Evolutionary conservation across 2,797 vertebrate genomes (phyloP), one percentile per base, ranked within the genome.

Genomic region (Eulemur albifrons): DNA sequence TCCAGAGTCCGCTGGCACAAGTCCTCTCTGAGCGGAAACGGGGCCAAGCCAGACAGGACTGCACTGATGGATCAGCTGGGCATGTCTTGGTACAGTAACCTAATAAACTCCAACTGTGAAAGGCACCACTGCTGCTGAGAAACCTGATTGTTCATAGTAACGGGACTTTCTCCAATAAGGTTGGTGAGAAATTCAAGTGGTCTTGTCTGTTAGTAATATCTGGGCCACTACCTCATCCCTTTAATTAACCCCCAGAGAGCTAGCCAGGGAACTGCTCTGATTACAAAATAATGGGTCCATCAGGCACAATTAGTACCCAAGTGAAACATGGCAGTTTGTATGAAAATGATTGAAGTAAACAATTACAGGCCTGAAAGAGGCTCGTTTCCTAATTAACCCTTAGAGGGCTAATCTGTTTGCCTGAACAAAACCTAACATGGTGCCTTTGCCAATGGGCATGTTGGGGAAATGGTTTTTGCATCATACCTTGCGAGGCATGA

Each of bases 231-330:
- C 95, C 97, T 98, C 94, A 98, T 98, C 93, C 88, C 73, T 98
- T 97, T 99, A 99, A 99, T 99, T 99, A 99, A 99, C 98, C 99
- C 98, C 98, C 57, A 27, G 99, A 98, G 99, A 98, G 97, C 98
- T 97, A 69, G 88, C 93, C 97, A 97, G 98, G 98, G 97, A 93
- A 75, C 98, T 98, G 98, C 97, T 99, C 98, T 96, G 98, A 99
- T 99, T 99, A 98, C 97, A 97, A 97, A 97, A 96, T 99, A 98
- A 99, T 98, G 97, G 99, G 98, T 99, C 99, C 99, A 99, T 98
- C 98, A 99, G 99, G 99, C 98, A 98, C 99, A 99, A 99, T 99
- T 99, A 99, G 97, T 98, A 97, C 98, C 95, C 95, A 93, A 96
- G 97, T 98, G 98, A 98, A 99, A 99, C 98, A 98, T 98, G 98